Conservation (phyloP, 1,140 invertebrate genomes). For the Atta colombica region DNA sequence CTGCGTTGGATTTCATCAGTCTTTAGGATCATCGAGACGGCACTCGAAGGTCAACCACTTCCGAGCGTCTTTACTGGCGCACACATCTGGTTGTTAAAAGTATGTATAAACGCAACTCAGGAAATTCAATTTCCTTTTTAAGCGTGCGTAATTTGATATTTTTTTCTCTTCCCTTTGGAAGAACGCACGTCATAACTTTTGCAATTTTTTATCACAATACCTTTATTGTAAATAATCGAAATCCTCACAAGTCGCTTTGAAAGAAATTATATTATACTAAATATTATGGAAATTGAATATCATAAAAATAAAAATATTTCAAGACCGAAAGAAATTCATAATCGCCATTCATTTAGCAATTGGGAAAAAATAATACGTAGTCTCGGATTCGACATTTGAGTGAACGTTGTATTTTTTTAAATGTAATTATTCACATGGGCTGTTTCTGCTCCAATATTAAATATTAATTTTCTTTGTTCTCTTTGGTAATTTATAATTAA, state of each 20-base stretch:
- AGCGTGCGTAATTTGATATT: neutral
- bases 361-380: neutral
- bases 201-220: neutral
- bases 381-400: neutral
- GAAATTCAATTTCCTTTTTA: neutral
- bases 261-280: neutral
- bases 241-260: neutral
- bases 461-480: no score
- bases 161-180: neutral
- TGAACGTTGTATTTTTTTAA: neutral
- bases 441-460: no score
- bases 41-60: constrained; percentile 55
- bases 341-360: neutral
- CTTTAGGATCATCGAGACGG: constrained; percentile 28
- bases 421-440: no score
- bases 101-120: neutral
- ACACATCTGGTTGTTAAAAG: constrained; percentile 1
- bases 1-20: neutral
- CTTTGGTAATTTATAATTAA: no score
- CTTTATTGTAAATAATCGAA: neutral
- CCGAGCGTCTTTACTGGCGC: neutral
- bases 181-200: neutral
- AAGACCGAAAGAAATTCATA: neutral
- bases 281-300: neutral
- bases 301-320: neutral